Base-by-base conservation (phyloP, 2,888 invertebrate species). In the Galerucella nymphaeae region DNA sequence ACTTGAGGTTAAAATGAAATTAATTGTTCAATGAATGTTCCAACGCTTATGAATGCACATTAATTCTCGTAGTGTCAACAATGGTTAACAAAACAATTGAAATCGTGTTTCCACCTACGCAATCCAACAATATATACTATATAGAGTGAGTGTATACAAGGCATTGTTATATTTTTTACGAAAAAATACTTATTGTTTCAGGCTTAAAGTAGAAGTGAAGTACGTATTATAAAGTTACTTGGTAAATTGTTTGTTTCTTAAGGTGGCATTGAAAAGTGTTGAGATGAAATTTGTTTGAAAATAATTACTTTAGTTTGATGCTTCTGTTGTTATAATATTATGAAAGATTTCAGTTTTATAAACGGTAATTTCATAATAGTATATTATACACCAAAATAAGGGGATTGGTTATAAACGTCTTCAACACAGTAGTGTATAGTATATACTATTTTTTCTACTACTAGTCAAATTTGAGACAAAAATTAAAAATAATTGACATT, bases 71-170 rank as follows among this genome's bases (percentile, higher is more conserved):
- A 70, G 65, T 72, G 72, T 75, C 75, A 72, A 72, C 75, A 71
- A 68, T 64, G 67, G 70, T 71, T 72, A 72, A 70, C 72, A 68
- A 66, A 75, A 75, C 75, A 75, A 75, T 72, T 67, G 72, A 70
- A 74, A 67, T 65, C 68, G 68, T 70, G 71, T 74, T 68, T 61
- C 69, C 66, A 57, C 73, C 73, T 66, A 73, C 73, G 42, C 45
- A 48, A 14, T 58, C 30, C 23, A 30, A 58, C 30, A 58, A 2
- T 23, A 58, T 58, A 30, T 58, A n/a, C n/a, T n/a, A 58, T 58
- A 58, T 45, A 45, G 45, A 45, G 45, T 45, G 30, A 58, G 30
- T 58, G 58, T 58, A 23, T 58, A 30, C 23, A 58, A 30, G 30
- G 23, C 30, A 58, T 58, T 58, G 58, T 58, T 58, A 14, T 30